A percentile compares a stretch with the other conserved stretches of the same genome.
Evolutionary conservation across 1,140 invertebrate species (phyloP).

Genomic region (Anoplophora glabripennis): DNA sequence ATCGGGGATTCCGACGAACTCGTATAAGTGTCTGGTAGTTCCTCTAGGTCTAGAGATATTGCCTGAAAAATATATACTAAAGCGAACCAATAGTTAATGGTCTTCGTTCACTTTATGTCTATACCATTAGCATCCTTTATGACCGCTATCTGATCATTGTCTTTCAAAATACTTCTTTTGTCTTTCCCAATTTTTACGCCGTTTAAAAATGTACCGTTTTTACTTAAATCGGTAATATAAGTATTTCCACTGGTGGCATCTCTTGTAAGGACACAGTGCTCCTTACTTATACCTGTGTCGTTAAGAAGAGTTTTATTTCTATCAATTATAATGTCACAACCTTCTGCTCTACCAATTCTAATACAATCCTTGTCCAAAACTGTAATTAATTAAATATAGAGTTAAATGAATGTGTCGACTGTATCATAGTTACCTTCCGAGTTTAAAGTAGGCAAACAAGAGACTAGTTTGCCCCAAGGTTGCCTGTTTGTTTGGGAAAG

Average conservation of each 20-base stretch:
- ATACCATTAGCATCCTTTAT: conserved; percentile 4
- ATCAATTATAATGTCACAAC: conserved; percentile 50
- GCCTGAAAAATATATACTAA: conserved; percentile 11
- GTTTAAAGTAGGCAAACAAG: conserved; percentile 20
- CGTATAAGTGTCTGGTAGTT: conserved; percentile 11
- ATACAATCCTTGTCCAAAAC: conserved; percentile 52
- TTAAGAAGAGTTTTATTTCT: conserved; percentile 45
- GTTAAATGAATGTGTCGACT: not conserved
- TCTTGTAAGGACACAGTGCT: conserved; percentile 53
- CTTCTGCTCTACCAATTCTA: conserved; percentile 50
- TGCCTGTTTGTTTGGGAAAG: no score
- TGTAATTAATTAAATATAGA: conserved; percentile 28
- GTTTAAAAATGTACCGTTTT: conserved; percentile 46
- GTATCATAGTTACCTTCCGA: conserved; percentile 23
- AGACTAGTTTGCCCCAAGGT: conserved; percentile 27
- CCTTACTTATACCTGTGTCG: conserved; percentile 54
- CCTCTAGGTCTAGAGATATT: not conserved
- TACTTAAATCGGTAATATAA: conserved; percentile 41
- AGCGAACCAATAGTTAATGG: not conserved
- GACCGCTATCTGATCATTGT: conserved; percentile 37
- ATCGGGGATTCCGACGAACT: not conserved
- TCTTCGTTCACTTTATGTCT: not conserved
- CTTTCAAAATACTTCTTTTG: conserved; percentile 26
- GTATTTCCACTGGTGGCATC: conserved; percentile 25
- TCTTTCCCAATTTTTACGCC: conserved; percentile 32